phyloP scores from a whole-genome alignment of 2,888 invertebrate species.

The Acleris emargana region DNA sequence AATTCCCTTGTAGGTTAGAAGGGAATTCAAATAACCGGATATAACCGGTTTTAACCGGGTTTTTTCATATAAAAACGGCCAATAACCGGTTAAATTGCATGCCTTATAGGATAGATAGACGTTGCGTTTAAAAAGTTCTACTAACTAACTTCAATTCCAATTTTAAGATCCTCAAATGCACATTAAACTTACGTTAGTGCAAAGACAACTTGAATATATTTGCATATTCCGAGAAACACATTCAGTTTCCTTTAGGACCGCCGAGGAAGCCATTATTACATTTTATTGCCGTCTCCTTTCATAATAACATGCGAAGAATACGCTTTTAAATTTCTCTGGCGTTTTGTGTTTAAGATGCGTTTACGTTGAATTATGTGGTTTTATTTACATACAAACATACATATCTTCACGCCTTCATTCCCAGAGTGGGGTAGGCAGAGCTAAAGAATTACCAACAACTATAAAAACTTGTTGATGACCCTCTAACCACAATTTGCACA shows the following conservation, averaged over 20 bases:
- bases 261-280: slow-evolving; percentile 35
- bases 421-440: too few relatives aligned
- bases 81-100: too few relatives aligned
- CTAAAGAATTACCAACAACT: too few relatives aligned
- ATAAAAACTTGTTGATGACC: too few relatives aligned
- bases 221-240: slow-evolving; percentile 30
- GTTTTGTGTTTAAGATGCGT: slow-evolving; percentile 24
- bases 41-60: too few relatives aligned
- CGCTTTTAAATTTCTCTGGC: slow-evolving; percentile 28
- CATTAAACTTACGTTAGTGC: slow-evolving; percentile 31
- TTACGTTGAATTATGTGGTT: slow-evolving; percentile 6
- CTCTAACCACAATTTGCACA: too few relatives aligned
- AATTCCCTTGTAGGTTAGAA: too few relatives aligned
- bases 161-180: slow-evolving; percentile 20
- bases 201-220: slow-evolving; percentile 35
- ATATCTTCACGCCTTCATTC: too few relatives aligned
- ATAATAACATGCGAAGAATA: slow-evolving; percentile 36
- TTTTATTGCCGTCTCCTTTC: slow-evolving; percentile 36
- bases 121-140: not conserved
- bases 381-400: too few relatives aligned
- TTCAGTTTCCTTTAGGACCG: slow-evolving; percentile 25
- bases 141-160: slow-evolving; percentile 5
- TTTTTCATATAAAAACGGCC: too few relatives aligned
- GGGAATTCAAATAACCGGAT: too few relatives aligned
- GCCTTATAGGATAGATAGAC: too few relatives aligned